These are phyloP conservation scores for Sapajus apella DNA, from an alignment of 2,113 vertebrate species.

Conservation along the genomic window DNA sequence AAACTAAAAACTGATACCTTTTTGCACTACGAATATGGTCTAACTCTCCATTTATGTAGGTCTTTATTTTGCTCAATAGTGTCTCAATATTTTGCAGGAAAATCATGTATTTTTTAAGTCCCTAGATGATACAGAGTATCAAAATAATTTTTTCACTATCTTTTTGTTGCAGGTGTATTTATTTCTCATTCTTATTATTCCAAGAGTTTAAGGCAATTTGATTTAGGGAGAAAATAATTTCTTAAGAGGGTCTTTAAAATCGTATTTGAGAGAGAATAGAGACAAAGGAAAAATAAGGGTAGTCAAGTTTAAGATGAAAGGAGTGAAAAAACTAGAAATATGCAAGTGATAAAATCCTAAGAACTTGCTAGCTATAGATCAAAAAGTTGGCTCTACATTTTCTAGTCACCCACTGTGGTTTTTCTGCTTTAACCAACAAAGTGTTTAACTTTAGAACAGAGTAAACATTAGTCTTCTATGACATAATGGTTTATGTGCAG, in stretches of 20 bases:
- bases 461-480: background rate
- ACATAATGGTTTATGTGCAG: background rate
- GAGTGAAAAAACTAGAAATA: background rate
- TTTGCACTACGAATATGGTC: background rate
- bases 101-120: background rate
- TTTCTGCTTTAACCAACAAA: background rate
- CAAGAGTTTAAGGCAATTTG: background rate
- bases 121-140: background rate
- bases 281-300: background rate
- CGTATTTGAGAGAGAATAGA: background rate
- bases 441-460: background rate
- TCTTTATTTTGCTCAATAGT: background rate
- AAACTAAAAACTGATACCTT: background rate
- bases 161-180: background rate
- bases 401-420: background rate
- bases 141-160: background rate
- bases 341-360: background rate
- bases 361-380: background rate
- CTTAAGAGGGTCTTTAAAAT: background rate
- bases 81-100: background rate
- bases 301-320: background rate
- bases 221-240: background rate
- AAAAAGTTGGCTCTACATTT: background rate
- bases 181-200: slow-evolving; percentile 8
- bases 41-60: background rate